Percentiles rank a stretch among this genome's conserved stretches.
These are phyloP conservation scores for Cyphomyrus discorhynchus DNA, from an alignment of 2,113 vertebrate species.

Conservation along the genomic window DNA sequence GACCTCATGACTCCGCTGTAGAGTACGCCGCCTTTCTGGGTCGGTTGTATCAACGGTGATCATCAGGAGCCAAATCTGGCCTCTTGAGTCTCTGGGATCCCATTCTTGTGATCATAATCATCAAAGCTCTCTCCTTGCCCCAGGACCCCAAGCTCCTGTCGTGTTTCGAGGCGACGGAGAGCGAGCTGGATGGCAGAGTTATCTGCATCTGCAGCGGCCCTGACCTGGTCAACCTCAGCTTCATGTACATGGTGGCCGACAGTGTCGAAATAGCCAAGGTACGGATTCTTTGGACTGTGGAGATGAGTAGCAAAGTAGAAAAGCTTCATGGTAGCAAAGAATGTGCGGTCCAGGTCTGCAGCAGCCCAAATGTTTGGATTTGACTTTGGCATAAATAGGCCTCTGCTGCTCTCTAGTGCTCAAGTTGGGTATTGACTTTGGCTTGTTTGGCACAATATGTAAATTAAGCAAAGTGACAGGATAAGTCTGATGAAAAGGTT, in stretches of 20 bases:
- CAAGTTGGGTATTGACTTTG: neutral
- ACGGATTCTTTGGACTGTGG: slow-evolving; percentile 5
- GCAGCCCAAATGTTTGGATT: neutral
- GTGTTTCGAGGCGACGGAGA: slow-evolving; percentile 81
- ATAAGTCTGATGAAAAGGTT: neutral
- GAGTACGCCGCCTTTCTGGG: too few species aligned
- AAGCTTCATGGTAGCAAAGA: neutral
- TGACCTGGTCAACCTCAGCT: slow-evolving; percentile 95
- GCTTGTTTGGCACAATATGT: neutral
- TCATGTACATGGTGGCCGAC: slow-evolving; percentile 92
- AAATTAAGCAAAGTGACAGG: neutral
- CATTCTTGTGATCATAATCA: neutral
- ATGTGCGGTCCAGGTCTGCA: neutral
- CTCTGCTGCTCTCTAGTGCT: neutral
- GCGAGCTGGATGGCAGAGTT: slow-evolving; percentile 84
- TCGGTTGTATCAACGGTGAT: neutral
- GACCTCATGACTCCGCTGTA: neutral
- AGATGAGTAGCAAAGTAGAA: neutral
- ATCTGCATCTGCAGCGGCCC: slow-evolving; percentile 91
- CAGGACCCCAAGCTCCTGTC: slow-evolving; percentile 93
- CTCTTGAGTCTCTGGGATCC: neutral
- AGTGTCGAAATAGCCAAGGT: slow-evolving; percentile 84
- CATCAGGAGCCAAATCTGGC: neutral
- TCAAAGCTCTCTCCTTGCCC: neutral
- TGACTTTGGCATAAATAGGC: neutral